Evolutionary conservation across 2,113 vertebrate species (phyloP), one percentile per base, ranked within the genome.

Genomic region (Myanophis thanlyinensis): DNA sequence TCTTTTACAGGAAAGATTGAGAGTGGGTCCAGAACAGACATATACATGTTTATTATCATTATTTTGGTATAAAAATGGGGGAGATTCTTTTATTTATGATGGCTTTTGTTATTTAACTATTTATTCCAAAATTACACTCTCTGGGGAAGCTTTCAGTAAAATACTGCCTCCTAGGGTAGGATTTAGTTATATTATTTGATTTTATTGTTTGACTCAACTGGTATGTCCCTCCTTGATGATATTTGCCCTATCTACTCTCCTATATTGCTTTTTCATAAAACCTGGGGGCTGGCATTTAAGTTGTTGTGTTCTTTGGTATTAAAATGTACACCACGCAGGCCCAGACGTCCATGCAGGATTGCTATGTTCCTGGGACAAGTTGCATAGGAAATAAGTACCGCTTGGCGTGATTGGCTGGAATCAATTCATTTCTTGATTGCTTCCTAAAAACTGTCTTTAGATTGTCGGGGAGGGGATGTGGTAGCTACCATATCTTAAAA

Each of bases 221-320:
- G 97, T 96, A 97, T 98, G 97, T 96, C 98, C 98, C 97, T 98
- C 98, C 98, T 98, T 99, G 98, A 98, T 99, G 98, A 98, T 99
- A 98, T 99, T 98, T 99, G 98, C 98, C 98, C 98, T 99, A 98
- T 99, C 99, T 99, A 98, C 98, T 99, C 98, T 98, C 98, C 98
- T 98, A 98, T 99, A 99, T 99, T 98, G 98, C 98, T 98, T 99
- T 98, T 98, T 98, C 98, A 98, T 97, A 97, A 98, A 98, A 98
- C 97, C 97, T 97, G 97, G 97, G 97, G 98, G 98, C 98, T 99
- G 98, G 98, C 98, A 99, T 99, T 99, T 99, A 98, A 99, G 98
- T 98, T 98, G 98, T 98, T 98, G 98, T 98, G 98, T 98, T 97
- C 98, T 96, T 97, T 97, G 98, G 98, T 98, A 99, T 99, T 99